These are phyloP conservation scores for Crotalus horridus DNA, from an alignment of 2,113 vertebrate genomes.

Conservation along the genomic window DNA sequence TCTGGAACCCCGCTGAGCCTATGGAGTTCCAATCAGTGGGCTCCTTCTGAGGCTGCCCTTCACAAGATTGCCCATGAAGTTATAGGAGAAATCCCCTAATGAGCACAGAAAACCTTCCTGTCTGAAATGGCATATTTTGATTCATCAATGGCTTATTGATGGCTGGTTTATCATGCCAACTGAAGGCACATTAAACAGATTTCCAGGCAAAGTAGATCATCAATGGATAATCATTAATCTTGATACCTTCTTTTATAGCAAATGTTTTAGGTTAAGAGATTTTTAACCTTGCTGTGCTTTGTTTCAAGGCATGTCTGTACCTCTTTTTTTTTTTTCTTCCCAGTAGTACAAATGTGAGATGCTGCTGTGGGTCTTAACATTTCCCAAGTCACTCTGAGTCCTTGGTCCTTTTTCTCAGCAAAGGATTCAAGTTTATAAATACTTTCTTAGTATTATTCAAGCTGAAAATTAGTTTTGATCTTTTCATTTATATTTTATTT, in stretches of 20 bases:
- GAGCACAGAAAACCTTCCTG: constrained; percentile 54
- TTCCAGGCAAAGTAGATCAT: constrained; percentile 26
- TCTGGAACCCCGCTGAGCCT: constrained; percentile 66
- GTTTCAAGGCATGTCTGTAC: not conserved
- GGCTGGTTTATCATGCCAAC: constrained; percentile 48
- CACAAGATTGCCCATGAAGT: constrained; percentile 67
- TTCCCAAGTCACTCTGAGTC: not conserved
- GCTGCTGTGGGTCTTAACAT: not conserved
- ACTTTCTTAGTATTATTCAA: not conserved
- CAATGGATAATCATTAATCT: not conserved
- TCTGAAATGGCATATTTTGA: constrained; percentile 51
- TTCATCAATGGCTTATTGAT: constrained; percentile 50
- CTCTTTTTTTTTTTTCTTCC: not conserved
- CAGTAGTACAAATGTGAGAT: not conserved
- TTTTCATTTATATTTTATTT: not conserved
- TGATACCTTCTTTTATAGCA: not conserved
- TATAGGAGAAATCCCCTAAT: constrained; percentile 58
- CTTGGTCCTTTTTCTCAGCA: not conserved
- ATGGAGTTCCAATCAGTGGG: constrained; percentile 72
- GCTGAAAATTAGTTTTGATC: not conserved
- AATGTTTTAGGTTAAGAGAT: not conserved
- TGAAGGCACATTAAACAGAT: constrained; percentile 28
- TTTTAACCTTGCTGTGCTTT: not conserved
- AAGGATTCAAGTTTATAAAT: not conserved
- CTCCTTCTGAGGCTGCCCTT: constrained; percentile 66